Percentiles rank a stretch among this genome's conserved stretches.
phyloP scores from a whole-genome alignment of 2,113 vertebrate species.

The Terrapene triunguis region DNA sequence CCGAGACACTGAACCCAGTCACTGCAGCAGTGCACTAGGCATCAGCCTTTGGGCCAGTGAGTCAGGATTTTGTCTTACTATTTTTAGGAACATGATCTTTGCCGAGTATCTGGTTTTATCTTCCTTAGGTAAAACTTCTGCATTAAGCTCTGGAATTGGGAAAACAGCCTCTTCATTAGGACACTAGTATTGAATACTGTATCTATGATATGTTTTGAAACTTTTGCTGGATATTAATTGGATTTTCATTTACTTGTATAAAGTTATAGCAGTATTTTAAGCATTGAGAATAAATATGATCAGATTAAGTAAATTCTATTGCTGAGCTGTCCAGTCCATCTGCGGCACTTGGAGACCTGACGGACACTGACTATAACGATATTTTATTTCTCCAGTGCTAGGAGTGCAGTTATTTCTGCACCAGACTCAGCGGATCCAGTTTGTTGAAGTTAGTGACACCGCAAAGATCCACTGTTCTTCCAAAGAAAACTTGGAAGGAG shows the following conservation, averaged over 20 bases:
- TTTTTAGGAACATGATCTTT: background rate
- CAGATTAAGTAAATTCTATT: background rate
- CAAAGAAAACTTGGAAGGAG: background rate
- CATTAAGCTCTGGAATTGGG: background rate
- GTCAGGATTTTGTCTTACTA: background rate
- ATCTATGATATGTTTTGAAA: background rate
- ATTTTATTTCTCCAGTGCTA: background rate
- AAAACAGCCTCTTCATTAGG: background rate
- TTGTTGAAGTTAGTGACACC: background rate
- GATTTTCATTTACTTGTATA: background rate
- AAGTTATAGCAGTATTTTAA: background rate
- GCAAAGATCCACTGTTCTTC: background rate
- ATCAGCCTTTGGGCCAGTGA: background rate
- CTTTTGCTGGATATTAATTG: background rate
- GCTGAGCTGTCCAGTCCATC: background rate
- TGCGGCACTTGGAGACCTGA: background rate
- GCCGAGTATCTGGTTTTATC: background rate
- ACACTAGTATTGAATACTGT: background rate
- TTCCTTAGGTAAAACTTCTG: background rate
- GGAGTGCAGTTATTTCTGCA: background rate
- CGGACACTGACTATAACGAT: background rate
- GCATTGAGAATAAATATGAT: background rate
- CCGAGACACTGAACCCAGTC: background rate
- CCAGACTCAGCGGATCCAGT: background rate
- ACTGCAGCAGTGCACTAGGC: background rate